phyloP scores from a whole-genome alignment of 2,888 invertebrate species.

The Pollenia amentaria region DNA sequence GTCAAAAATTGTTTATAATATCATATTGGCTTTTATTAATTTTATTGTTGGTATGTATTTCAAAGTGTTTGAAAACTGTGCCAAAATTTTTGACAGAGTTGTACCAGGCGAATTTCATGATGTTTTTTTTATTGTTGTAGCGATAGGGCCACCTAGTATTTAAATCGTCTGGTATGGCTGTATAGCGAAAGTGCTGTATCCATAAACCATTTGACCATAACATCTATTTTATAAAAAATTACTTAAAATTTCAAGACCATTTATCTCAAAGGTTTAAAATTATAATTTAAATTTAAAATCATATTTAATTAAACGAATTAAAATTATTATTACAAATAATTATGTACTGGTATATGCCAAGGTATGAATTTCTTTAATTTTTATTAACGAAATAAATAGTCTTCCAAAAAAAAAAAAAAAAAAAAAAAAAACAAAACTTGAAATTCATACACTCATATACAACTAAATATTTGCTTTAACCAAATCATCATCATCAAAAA shows the following conservation, averaged over 20 bases:
- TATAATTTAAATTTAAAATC: neutral
- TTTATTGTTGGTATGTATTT: no score
- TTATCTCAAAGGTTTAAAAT: slow-evolving; percentile 33
- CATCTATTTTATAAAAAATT: neutral
- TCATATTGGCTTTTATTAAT: no score
- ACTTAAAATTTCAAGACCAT: neutral
- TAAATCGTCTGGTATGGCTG: no score
- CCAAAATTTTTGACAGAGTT: no score
- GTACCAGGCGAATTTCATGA: no score
- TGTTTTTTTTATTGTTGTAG: no score
- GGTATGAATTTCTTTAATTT: slow-evolving; percentile 17
- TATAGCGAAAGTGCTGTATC: no score
- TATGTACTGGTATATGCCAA: neutral
- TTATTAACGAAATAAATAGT: slow-evolving; percentile 46
- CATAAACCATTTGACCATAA: no score
- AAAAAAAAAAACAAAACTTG: neutral
- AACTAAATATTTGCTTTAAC: neutral
- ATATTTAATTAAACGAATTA: neutral
- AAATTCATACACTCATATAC: slow-evolving; percentile 28
- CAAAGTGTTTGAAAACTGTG: no score
- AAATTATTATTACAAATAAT: neutral
- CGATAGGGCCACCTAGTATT: no score
- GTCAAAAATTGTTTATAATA: no score
- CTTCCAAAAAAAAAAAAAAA: slow-evolving; percentile 47
- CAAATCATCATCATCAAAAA: neutral